Evolutionary conservation across 30 jellyfish, hydroid and myxozoan species (phyloP), one percentile per base, ranked within the genome.

Genomic region (Mastigias papua): DNA sequence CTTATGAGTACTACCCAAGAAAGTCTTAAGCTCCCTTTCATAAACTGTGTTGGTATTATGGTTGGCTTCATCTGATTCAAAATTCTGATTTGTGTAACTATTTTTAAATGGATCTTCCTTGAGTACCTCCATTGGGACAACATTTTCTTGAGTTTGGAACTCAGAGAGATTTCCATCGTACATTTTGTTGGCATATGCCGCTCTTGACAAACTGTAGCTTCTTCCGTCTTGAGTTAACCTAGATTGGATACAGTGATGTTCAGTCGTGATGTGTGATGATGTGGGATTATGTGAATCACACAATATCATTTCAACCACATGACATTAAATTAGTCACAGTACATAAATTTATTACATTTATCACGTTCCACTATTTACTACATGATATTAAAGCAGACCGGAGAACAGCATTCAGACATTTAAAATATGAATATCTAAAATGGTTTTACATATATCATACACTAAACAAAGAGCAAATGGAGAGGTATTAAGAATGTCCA

Each of bases 21-120:
- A 85, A 7, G 88, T 85, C 34, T 73, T 73, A 60, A 85, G 70
- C 77, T 85, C 94, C 35, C 87, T 42, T 30, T 85, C 86, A 32
- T 85, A 85, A 31, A 85, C 75, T 9, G 75, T 31, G 27, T 64
- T 48, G 21, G 77, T 27, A 34, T 35, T 25, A n/a, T 61, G 42
- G 3, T 10, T 51, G 34, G 64, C 63, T 16, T 23, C 75, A 16
- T 29, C 73, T 0, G 74, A 26, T 10, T 34, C 84, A 23, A 85
- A 49, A 21, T 85, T 58, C 20, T 80, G 74, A 31, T 61, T 73
- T 1, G 94, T 62, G 57, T 85, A 42, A n/a, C 82, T 54, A 50
- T 85, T 73, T 32, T 73, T 85, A 32, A 85, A 85, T n/a, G 94
- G 94, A 32, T 85, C 94, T 35, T 85, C 94, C 34, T 85, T 82